Conservation (phyloP, 2,113 vertebrate species). For the Phylloscopus whistleri region DNA sequence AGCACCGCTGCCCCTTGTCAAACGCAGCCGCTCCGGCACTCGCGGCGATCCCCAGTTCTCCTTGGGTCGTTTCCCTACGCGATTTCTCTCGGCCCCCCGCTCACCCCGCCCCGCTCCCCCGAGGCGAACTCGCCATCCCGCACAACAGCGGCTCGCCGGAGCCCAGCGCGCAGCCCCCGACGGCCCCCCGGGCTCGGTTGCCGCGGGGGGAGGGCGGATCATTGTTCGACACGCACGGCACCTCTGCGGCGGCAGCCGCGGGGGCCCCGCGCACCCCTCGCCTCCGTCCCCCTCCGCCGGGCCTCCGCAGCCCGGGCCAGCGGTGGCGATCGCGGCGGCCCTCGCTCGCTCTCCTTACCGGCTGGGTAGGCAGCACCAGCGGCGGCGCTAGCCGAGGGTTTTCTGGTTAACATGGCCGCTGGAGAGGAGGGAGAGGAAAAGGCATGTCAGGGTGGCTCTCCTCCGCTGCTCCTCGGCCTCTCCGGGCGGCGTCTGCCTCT, state of each 20-base stretch:
- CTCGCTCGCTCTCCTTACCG: constrained; percentile 76
- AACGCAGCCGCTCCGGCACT: neutral
- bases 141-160: neutral
- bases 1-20: neutral
- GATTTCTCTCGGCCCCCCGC: neutral
- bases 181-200: neutral
- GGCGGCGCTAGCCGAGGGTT: constrained; percentile 78
- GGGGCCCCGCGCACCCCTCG: neutral
- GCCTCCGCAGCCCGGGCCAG: neutral
- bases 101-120: too few relatives aligned
- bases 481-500: constrained; percentile 70
- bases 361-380: constrained; percentile 74
- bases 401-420: constrained; percentile 99
- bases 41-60: neutral
- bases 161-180: neutral
- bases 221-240: neutral
- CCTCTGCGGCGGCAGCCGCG: neutral
- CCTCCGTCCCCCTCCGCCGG: neutral
- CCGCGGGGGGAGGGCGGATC: neutral
- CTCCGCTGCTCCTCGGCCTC: constrained; percentile 70
- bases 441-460: constrained; percentile 67
- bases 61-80: neutral
- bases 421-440: constrained; percentile 65
- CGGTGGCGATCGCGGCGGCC: neutral
- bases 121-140: neutral